Evolutionary conservation across 2,888 invertebrate genomes (phyloP), one percentile per base, ranked within the genome.

Genomic region (Nasonovia ribisnigri): DNA sequence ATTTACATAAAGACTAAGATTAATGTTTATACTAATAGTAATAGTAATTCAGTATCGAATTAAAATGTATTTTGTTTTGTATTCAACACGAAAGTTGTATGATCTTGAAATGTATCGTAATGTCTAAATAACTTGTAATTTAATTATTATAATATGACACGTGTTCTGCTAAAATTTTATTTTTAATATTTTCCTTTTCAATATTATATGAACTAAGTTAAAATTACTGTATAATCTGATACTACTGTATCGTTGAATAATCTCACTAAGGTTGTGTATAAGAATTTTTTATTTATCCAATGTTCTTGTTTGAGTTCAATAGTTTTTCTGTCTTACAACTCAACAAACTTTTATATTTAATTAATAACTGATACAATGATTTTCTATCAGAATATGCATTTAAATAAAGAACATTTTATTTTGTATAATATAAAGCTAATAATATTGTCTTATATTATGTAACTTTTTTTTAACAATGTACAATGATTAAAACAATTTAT

Each of bases 21-120:
- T 92, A 93, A 90, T 90, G 86, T 54, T 93, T 90, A 86, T 86
- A 86, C 48, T 90, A 42, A 93, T 84, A 93, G 51, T 88, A 43
- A 89, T 93, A 84, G 87, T 88, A 42, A 90, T 90, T 93, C 84
- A 84, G 5, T 93, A 60, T 87, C 13, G 26, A 90, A 84, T 89
- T 48, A 84, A 29, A 54, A 51, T 54, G 16, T 57, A 20, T 89
- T 88, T 88, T 89, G 8, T 93, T 84, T 93, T 89, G 26, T 89
- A 89, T 84, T 93, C 43, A 46, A 93, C 36, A 51, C 88, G n/a
- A 54, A 84, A 92, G 8, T 57, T 84, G 46, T 84, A 84, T 46
- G 57, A 92, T 26, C 42, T 60, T 93, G 10, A 57, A 93, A 48
- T 36, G 4, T 43, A 67, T 84, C 77, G 87, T 67, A 88, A 88